Conservation (phyloP, 92 coral and sea anemone species). For the Muricea muricata region DNA sequence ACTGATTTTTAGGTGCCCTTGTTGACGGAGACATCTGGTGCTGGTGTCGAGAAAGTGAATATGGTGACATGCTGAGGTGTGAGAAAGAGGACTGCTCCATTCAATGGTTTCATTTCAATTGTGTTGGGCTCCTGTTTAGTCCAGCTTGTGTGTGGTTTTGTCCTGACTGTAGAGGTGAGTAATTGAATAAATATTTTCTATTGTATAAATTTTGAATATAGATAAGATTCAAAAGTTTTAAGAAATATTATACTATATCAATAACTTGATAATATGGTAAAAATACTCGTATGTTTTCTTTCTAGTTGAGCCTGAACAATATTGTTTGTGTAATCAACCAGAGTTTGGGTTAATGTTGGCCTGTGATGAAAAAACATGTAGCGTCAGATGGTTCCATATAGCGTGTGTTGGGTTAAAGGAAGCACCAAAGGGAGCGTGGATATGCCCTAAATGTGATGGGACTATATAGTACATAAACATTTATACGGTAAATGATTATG, state of each 20-base stretch:
- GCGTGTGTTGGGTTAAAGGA: slow-evolving; percentile 56
- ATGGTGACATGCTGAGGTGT: slow-evolving; percentile 58
- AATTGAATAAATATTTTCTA: neutral
- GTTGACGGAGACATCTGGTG: slow-evolving; percentile 57
- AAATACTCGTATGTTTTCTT: too few relatives aligned
- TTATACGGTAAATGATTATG: too few relatives aligned
- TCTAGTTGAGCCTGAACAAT: slow-evolving; percentile 55
- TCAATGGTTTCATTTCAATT: slow-evolving; percentile 63
- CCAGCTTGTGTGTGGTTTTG: slow-evolving; percentile 65
- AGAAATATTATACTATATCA: too few relatives aligned
- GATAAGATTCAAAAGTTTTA: too few relatives aligned
- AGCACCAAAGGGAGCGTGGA: slow-evolving; percentile 52
- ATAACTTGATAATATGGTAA: too few relatives aligned
- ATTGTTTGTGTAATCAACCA: slow-evolving; percentile 60
- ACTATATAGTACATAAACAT: too few relatives aligned
- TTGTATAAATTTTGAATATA: slow-evolving; percentile 35
- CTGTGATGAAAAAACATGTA: slow-evolving; percentile 55
- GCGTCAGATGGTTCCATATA: slow-evolving; percentile 56
- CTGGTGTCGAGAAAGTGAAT: slow-evolving; percentile 58
- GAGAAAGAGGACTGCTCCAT: slow-evolving; percentile 60
- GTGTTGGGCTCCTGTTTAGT: slow-evolving; percentile 60
- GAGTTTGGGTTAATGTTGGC: slow-evolving; percentile 69
- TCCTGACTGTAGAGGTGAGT: slow-evolving; percentile 61
- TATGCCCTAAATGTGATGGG: slow-evolving; percentile 62
- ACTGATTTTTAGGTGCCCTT: slow-evolving; percentile 44